These are phyloP conservation scores for Gerris buenoi DNA, from an alignment of 1,140 invertebrate species.

Conservation along the genomic window DNA sequence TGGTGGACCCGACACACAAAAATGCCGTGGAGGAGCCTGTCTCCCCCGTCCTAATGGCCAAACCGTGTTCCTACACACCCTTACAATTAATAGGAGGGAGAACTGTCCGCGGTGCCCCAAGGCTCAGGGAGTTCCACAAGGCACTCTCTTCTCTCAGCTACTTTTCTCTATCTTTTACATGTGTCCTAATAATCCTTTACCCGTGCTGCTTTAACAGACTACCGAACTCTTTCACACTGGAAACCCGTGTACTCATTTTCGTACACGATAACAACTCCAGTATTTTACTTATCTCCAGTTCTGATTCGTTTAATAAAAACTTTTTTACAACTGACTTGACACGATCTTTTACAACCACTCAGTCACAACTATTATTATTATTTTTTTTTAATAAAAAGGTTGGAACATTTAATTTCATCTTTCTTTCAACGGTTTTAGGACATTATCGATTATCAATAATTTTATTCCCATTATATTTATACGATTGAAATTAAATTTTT, in stretches of 20 bases:
- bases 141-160: neutral
- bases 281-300: neutral
- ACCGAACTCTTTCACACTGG: neutral
- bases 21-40: neutral
- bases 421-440: no score
- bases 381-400: no score
- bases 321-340: no score
- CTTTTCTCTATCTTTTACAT: slow-evolving; percentile 1
- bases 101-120: neutral
- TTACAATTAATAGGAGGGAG: slow-evolving; percentile 4
- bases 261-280: neutral
- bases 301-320: neutral
- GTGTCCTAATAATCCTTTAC: neutral
- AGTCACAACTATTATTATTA: neutral
- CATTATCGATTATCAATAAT: no score
- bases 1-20: neutral
- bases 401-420: no score
- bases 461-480: no score
- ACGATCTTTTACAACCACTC: neutral
- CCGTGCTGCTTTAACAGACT: neutral
- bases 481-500: no score
- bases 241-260: neutral
- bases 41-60: neutral
- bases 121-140: neutral
- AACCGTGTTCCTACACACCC: slow-evolving; percentile 1